phyloP scores from a whole-genome alignment of 2,113 vertebrate species.

The Pseudonaja textilis region DNA sequence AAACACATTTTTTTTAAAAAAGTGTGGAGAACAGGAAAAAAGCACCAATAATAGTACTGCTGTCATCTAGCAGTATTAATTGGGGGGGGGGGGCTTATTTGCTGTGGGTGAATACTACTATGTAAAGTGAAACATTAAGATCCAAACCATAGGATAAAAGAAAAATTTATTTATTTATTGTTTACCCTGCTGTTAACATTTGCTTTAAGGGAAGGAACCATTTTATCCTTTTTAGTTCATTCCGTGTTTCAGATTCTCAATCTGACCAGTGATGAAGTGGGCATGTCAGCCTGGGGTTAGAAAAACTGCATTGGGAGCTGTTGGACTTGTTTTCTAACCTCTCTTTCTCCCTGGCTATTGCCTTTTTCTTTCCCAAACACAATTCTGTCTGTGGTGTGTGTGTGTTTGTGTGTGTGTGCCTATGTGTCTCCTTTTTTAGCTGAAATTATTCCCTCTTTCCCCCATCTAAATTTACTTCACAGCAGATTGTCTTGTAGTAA shows the following conservation, averaged over 20 bases:
- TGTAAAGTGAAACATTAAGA: constrained; percentile 67
- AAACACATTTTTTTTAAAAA: constrained; percentile 56
- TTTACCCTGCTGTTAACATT: constrained; percentile 81
- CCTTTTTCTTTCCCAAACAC: constrained; percentile 64
- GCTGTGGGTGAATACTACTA: constrained; percentile 73
- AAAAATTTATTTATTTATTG: constrained; percentile 65
- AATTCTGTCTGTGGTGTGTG: constrained; percentile 36
- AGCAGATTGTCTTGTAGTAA: constrained; percentile 87
- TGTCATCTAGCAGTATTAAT: constrained; percentile 62
- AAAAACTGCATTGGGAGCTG: constrained; percentile 52
- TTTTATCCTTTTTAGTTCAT: constrained; percentile 65
- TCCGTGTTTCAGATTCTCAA: constrained; percentile 57
- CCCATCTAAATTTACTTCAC: constrained; percentile 83
- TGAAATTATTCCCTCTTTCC: constrained; percentile 57
- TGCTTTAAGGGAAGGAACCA: constrained; percentile 69
- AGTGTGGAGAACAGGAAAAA: background rate
- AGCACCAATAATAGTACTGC: constrained; percentile 42
- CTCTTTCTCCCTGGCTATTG: constrained; percentile 49
- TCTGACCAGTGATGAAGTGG: constrained; percentile 61
- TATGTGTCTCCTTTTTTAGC: constrained; percentile 52
- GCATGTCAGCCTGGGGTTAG: constrained; percentile 57
- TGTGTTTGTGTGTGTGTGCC: background rate
- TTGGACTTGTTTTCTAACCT: constrained; percentile 25
- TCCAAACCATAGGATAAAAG: constrained; percentile 69
- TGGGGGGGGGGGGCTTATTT: constrained; percentile 64